Conservation (phyloP, 2,797 vertebrate species). For the Aeoliscus strigatus region DNA sequence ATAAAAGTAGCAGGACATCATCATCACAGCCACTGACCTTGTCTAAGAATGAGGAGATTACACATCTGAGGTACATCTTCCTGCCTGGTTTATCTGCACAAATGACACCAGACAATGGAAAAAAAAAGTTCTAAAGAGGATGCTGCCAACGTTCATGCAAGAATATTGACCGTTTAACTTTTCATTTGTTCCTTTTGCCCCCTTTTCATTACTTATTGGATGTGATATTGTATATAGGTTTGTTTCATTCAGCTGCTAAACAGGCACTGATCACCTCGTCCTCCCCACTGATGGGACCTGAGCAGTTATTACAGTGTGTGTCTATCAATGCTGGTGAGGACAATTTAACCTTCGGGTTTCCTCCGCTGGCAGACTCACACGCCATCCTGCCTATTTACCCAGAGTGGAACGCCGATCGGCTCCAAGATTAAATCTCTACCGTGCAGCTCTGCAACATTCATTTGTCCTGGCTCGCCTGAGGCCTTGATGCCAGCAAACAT, state of each 20-base stretch:
- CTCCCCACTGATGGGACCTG: constrained; percentile 29
- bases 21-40: not conserved
- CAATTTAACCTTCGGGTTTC: constrained; percentile 68
- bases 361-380: constrained; percentile 31
- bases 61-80: not conserved
- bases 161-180: constrained; percentile 10
- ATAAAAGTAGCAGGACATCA: not conserved
- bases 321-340: constrained; percentile 38
- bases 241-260: constrained; percentile 46
- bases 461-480: constrained; percentile 62
- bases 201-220: constrained; percentile 12
- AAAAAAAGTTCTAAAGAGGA: constrained; percentile 8
- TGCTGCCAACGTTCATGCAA: not conserved
- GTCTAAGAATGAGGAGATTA: not conserved
- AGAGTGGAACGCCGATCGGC: constrained; percentile 47
- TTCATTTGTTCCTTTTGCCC: constrained; percentile 13
- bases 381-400: constrained; percentile 51
- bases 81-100: no score
- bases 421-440: constrained; percentile 65
- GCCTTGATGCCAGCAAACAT: constrained; percentile 39
- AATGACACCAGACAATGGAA: not conserved
- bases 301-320: constrained; percentile 42
- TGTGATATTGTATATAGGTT: constrained; percentile 51
- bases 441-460: constrained; percentile 54
- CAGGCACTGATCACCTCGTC: constrained; percentile 30